Evolutionary conservation across 2,113 vertebrate species (phyloP), one percentile per base, ranked within the genome.

Genomic region (Apodemus sylvaticus): DNA sequence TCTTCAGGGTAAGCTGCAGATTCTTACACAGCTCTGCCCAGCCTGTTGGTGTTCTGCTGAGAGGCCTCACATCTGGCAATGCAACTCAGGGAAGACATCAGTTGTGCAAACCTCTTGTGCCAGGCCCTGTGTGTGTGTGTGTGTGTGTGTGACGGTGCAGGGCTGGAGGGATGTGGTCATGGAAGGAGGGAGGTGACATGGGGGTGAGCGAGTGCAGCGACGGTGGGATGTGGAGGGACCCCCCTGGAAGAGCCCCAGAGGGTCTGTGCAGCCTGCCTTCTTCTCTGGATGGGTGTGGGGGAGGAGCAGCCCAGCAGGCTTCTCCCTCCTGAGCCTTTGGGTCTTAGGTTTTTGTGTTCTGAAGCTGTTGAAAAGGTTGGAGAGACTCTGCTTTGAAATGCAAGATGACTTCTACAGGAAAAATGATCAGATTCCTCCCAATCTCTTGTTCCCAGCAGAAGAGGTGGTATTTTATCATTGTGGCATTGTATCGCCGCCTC

Each of bases 391-490:
- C 83, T 92, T 95, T 96, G 96, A 96, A 94, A 94, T 73, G 93
- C 68, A 81, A 93, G 95, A 94, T 96, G 93, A 95, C 94, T 97
- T 98, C 96, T 77, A 90, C 70, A 90, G 96, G 79, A 93, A 90
- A 96, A 96, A 95, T 71, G 97, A 87, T 96, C 83, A 20, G 94
- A 86, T 87, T 94, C 87, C 86, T 94, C 93, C 78, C 31, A 90
- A 93, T 96, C 96, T 96, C 96, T 88, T 88, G 94, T 92, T 96
- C 96, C 73, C 68, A 90, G 97, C 94, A 97, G 96, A 94, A 92
- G 19, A 96, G 93, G 64, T 64, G 26, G 95, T 77, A 20, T 87
- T 96, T 97, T 85, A 93, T 97, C 93, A 93, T 2, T 31, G 78
- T 6, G 0, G 89, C 82, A 48, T 48, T 70, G 87, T 91, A 60